Evolutionary conservation across 1,140 invertebrate species (phyloP).

Genomic region (Belonocnema kinseyi): DNA sequence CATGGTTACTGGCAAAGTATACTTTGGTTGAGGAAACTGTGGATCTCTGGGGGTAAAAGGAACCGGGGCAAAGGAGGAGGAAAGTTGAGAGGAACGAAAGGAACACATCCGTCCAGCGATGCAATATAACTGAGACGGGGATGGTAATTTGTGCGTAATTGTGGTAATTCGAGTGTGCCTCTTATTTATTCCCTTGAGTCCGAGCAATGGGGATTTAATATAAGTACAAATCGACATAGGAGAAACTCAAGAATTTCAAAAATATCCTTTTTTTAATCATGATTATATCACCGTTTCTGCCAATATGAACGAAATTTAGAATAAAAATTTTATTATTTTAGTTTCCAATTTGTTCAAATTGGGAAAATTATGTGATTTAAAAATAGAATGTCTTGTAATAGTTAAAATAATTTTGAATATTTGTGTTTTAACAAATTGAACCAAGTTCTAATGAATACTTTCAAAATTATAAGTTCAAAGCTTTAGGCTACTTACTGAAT

Average conservation of each 20-base stretch:
- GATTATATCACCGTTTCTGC: background rate
- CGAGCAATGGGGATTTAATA: conserved; percentile 24
- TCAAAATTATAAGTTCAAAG: too few relatives aligned
- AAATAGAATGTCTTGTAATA: too few relatives aligned
- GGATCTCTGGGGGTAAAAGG: background rate
- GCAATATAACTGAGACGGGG: conserved; percentile 53
- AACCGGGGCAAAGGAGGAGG: conserved; percentile 15
- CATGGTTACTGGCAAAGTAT: conserved; percentile 19
- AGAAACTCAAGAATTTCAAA: background rate
- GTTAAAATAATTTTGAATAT: too few relatives aligned
- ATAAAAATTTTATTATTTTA: too few relatives aligned
- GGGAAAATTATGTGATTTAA: too few relatives aligned
- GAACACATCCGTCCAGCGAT: conserved; percentile 45
- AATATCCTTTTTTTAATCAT: background rate
- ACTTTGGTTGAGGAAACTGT: conserved; percentile 19
- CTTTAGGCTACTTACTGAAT: too few relatives aligned
- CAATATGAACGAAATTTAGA: too few relatives aligned
- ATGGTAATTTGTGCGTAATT: conserved; percentile 56
- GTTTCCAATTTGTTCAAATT: too few relatives aligned
- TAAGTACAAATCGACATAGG: background rate
- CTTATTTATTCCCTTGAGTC: conserved; percentile 43
- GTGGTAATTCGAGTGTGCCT: conserved; percentile 50
- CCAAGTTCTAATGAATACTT: too few relatives aligned
- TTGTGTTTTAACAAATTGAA: too few relatives aligned
- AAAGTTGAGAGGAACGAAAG: conserved; percentile 39